phyloP scores from a whole-genome alignment of 2,113 vertebrate species.

The Apodemus speciosus region DNA sequence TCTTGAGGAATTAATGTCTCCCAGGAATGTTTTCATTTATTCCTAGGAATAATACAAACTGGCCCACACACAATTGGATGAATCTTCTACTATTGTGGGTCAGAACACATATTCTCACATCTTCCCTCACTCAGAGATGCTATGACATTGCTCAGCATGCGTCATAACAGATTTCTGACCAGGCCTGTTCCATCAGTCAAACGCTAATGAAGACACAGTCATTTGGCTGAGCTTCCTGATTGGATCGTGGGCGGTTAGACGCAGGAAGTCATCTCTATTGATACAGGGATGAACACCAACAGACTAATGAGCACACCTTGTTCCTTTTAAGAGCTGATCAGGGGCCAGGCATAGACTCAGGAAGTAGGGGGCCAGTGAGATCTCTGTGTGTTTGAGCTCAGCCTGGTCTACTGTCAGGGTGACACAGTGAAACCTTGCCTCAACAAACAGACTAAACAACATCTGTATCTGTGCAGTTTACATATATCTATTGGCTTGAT shows the following conservation, averaged over 20 bases:
- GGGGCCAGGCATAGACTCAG: too few relatives aligned
- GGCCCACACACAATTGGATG: not conserved
- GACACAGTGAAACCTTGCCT: not conserved
- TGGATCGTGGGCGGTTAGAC: not conserved
- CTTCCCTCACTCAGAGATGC: not conserved
- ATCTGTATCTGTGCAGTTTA: not conserved
- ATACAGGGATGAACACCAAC: not conserved
- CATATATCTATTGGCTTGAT: not conserved
- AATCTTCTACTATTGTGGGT: not conserved
- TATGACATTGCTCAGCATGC: not conserved
- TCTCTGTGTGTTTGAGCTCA: not conserved
- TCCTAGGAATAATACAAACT: not conserved
- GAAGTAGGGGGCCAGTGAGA: not conserved
- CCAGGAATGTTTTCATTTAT: not conserved
- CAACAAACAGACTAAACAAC: not conserved
- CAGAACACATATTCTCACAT: not conserved
- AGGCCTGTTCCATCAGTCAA: not conserved
- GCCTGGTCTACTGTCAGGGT: not conserved
- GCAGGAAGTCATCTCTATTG: not conserved
- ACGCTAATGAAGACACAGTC: not conserved
- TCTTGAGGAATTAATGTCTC: conserved; percentile 26
- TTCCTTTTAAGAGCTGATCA: not conserved
- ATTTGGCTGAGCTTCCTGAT: not conserved
- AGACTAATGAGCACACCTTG: too few relatives aligned
- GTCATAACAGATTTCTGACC: not conserved